Base-by-base conservation (phyloP, 2,797 vertebrate genomes). In the Numenius phaeopus region DNA sequence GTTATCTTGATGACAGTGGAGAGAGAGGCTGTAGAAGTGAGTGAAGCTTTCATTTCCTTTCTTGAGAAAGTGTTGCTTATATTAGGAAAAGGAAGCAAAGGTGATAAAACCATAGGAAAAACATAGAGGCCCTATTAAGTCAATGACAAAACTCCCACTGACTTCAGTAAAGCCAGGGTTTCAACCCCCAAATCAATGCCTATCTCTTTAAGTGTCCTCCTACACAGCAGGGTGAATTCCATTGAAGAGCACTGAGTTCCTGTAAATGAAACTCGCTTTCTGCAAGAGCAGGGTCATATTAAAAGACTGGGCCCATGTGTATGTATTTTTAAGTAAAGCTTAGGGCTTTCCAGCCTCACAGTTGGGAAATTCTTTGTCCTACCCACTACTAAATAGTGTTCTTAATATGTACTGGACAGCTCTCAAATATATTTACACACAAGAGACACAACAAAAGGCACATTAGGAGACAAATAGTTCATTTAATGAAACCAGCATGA, bases 401-500 rank as follows among this genome's bases (percentile, higher is more conserved):
- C 95, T 89, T 93, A 83, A 78, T 78, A 84, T 42, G 50, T 94
- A 88, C 94, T 11, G 77, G 97, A 97, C 95, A 97, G 96, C 90
- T 97, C 95, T 97, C 87, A 96, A 92, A 89, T 89, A 64, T 92
- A 94, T 97, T 94, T 97, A 96, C 94, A 76, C 52, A 29, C 66
- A 54, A 89, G 89, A 98, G 97, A 97, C 97, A 96, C 95, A 98
- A 97, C 96, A 98, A 96, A 96, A 97, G 95, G 70, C 95, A 89
- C 83, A 81, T 94, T 87, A 96, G 94, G 97, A 98, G 98, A 98
- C 97, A 97, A 98, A 98, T 96, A 91, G 86, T 92, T 95, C 69
- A 72, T 97, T 97, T 97, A 96, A 98, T 97, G 96, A 98, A 97
- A 98, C 95, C 95, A 96, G 97, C 91, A 86, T n/a, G 83, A 97